Conservation (phyloP, 2,888 invertebrate species). For the Diarsia rubi region DNA sequence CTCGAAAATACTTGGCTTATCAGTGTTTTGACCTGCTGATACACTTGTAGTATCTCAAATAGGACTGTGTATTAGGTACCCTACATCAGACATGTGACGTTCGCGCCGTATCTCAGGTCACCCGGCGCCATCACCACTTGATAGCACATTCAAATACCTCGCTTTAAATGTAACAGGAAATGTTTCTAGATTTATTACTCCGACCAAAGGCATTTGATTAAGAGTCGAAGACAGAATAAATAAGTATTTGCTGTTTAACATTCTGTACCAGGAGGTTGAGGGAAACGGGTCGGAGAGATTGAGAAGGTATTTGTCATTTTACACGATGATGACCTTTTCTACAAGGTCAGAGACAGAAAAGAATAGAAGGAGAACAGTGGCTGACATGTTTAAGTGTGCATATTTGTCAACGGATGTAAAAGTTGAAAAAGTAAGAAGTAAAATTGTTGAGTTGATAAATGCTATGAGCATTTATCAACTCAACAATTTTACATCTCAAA, state of each 20-base stretch:
- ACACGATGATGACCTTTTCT: conserved; percentile 4
- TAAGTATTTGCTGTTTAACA: conserved; percentile 53
- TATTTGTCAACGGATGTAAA: conserved; percentile 7
- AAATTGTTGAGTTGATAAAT: conserved; percentile 5
- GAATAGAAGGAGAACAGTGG: not conserved
- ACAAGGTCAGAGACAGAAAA: conserved; percentile 3
- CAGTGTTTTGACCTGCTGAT: conserved; percentile 63
- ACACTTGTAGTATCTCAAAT: conserved; percentile 62
- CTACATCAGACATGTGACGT: conserved; percentile 60
- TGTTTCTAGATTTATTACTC: conserved; percentile 46
- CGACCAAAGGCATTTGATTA: conserved; percentile 47
- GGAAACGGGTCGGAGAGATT: conserved; percentile 47
- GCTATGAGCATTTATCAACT: too few species aligned
- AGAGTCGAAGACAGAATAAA: conserved; percentile 31
- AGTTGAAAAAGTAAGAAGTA: too few species aligned
- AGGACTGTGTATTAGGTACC: conserved; percentile 64
- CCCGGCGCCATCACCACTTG: conserved; percentile 66
- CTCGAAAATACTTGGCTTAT: conserved; percentile 44
- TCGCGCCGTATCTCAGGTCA: conserved; percentile 70
- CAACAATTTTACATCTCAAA: too few species aligned
- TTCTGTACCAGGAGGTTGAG: conserved; percentile 37
- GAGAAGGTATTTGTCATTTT: conserved; percentile 54
- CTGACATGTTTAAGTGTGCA: not conserved
- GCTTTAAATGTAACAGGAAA: conserved; percentile 48
- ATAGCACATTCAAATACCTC: conserved; percentile 60